A percentile compares a stretch with the other conserved stretches of the same genome.
Evolutionary conservation across 37 sponge, comb jelly and placozoan genomes (phyloP).

Genomic region (Crambe crambe): DNA sequence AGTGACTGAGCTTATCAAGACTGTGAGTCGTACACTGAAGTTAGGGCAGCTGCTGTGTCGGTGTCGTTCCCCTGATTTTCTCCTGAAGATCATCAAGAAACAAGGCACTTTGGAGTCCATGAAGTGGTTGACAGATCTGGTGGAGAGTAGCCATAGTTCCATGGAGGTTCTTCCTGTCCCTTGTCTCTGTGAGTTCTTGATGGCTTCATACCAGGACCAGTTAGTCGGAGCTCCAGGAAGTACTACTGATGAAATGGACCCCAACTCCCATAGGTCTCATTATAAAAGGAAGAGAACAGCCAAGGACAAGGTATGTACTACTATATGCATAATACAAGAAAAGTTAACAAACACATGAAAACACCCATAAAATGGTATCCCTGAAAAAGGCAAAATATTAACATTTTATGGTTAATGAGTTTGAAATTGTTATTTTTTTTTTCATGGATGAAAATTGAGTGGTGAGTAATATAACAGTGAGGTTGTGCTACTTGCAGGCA

Average conservation of each 20-base stretch:
- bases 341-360: no score
- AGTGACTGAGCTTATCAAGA: slow-evolving; percentile 80
- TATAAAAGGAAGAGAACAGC: slow-evolving; percentile 59
- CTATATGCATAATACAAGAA: neutral
- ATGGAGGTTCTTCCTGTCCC: slow-evolving; percentile 92
- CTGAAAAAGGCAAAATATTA: no score
- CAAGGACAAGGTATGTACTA: slow-evolving; percentile 58
- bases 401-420: no score
- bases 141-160: slow-evolving; percentile 84
- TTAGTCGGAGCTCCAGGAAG: slow-evolving; percentile 14
- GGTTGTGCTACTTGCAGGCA: no score
- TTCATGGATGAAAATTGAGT: no score
- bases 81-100: slow-evolving; percentile 88
- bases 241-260: slow-evolving; percentile 24
- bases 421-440: no score
- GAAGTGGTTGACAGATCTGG: slow-evolving; percentile 94
- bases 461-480: no score
- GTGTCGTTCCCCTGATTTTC: slow-evolving; percentile 95
- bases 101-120: slow-evolving; percentile 93
- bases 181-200: slow-evolving; percentile 98
- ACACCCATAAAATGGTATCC: no score
- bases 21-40: slow-evolving; percentile 60
- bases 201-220: slow-evolving; percentile 71
- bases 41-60: slow-evolving; percentile 83
- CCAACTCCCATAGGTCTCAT: slow-evolving; percentile 51